phyloP scores from a whole-genome alignment of 2,113 vertebrate species.

The Rhea americana region DNA sequence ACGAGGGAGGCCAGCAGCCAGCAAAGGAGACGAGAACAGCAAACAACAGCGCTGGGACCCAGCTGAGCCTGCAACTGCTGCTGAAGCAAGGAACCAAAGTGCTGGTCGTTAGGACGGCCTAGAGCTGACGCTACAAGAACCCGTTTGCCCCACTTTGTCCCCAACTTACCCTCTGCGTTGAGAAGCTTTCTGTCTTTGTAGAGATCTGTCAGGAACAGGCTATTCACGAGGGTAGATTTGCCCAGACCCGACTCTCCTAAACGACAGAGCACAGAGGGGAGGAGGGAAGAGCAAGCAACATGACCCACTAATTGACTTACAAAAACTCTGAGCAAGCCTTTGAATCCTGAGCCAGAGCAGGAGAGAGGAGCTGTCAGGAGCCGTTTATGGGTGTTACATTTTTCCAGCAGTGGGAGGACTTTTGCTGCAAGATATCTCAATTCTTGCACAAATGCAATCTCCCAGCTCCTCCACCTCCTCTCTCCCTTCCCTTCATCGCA shows the following conservation, averaged over 20 bases:
- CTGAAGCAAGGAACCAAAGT: not conserved
- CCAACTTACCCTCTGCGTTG: constrained; percentile 91
- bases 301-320: constrained; percentile 47
- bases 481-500: not conserved
- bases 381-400: not conserved
- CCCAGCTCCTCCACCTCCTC: not conserved
- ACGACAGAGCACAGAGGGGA: not conserved
- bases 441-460: not conserved
- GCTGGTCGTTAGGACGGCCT: not conserved
- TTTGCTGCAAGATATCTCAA: constrained; percentile 12
- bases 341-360: not conserved
- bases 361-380: constrained; percentile 25
- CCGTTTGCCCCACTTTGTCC: not conserved
- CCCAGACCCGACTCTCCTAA: constrained; percentile 97
- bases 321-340: constrained; percentile 29
- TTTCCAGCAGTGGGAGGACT: not conserved
- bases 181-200: constrained; percentile 98
- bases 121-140: not conserved
- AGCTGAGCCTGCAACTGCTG: not conserved
- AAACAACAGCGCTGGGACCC: not conserved
- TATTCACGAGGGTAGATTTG: constrained; percentile 97
- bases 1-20: not conserved
- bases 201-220: constrained; percentile 96
- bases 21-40: not conserved
- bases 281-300: constrained; percentile 48